Evolutionary conservation across 2,888 invertebrate species (phyloP).

Genomic region (Drosophila helvetica): DNA sequence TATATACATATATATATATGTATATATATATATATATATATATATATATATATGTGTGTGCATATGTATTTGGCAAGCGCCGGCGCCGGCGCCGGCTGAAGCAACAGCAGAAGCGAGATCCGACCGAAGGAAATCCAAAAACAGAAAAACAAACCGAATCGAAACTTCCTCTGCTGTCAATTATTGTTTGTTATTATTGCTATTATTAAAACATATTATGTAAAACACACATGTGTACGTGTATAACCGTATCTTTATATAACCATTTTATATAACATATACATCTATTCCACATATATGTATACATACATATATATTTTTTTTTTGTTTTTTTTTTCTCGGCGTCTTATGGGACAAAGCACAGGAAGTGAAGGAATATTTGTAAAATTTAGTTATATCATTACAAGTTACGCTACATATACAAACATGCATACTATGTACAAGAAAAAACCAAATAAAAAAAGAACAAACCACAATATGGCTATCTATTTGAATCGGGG

Average conservation of each 20-base stretch:
- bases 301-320: constrained; percentile 26
- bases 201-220: constrained; percentile 49
- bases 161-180: constrained; percentile 62
- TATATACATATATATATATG: constrained; percentile 3
- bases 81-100: constrained; percentile 77
- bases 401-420: constrained; percentile 56
- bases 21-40: constrained; percentile 33
- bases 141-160: not conserved
- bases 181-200: constrained; percentile 65
- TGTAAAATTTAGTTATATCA: constrained; percentile 72
- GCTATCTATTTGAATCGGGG: not conserved
- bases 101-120: constrained; percentile 27
- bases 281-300: constrained; percentile 24
- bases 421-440: constrained; percentile 20
- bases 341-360: constrained; percentile 65
- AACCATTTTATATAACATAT: constrained; percentile 44
- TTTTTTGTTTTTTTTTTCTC: constrained; percentile 50
- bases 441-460: constrained; percentile 51
- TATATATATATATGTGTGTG: not conserved
- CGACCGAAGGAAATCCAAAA: constrained; percentile 21
- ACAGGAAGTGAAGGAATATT: constrained; percentile 61
- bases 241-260: constrained; percentile 5
- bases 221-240: constrained; percentile 31
- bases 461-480: constrained; percentile 33
- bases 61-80: constrained; percentile 66